A percentile compares a stretch with the other conserved stretches of the same genome.
These are phyloP conservation scores for Prinia subflava DNA, from an alignment of 2,113 vertebrate genomes.

Conservation along the genomic window DNA sequence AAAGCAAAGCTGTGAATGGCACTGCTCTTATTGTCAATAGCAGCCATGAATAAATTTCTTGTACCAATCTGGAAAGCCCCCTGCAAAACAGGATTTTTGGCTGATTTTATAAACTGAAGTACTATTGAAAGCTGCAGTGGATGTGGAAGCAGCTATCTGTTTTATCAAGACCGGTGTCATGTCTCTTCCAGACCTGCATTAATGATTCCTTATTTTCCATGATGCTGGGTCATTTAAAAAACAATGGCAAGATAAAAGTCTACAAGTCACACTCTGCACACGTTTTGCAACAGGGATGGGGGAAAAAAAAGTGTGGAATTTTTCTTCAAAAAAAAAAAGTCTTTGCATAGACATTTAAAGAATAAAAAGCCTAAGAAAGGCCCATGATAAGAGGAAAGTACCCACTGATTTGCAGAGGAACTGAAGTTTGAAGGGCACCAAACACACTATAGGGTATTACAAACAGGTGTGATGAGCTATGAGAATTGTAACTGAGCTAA, in stretches of 20 bases:
- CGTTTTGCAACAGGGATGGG: not conserved
- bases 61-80: not conserved
- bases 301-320: not conserved
- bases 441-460: not conserved
- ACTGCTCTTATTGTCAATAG: not conserved
- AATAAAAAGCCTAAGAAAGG: not conserved
- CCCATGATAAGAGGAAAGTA: not conserved
- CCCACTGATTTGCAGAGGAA: not conserved
- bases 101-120: conserved; percentile 32
- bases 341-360: not conserved
- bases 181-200: conserved; percentile 54
- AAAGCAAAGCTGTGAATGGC: not conserved
- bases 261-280: not conserved
- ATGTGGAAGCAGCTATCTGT: conserved; percentile 43
- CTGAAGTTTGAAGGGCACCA: not conserved
- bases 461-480: too few species aligned
- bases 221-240: conserved; percentile 40
- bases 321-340: not conserved
- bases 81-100: not conserved
- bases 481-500: not conserved
- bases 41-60: not conserved
- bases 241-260: not conserved
- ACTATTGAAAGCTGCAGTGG: conserved; percentile 31
- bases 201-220: conserved; percentile 58
- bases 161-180: conserved; percentile 47